Evolutionary conservation across 2,113 vertebrate species (phyloP).

Genomic region (Saguinus midas): DNA sequence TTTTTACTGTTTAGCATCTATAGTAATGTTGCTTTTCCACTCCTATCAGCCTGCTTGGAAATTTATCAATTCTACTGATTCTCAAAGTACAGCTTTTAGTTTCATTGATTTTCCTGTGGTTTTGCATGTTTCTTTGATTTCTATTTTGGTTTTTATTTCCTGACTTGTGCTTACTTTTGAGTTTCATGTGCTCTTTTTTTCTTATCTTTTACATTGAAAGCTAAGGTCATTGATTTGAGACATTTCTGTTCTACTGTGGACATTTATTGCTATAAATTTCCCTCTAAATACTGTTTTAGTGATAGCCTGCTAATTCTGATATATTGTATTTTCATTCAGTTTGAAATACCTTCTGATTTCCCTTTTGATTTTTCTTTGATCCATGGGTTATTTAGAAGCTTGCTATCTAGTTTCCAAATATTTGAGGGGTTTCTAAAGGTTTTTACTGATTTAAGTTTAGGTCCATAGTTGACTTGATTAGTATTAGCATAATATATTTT

Average conservation of each 20-base stretch:
- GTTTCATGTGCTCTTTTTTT: background rate
- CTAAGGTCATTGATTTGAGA: background rate
- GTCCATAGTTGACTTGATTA: background rate
- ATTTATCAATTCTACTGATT: background rate
- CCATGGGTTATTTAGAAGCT: background rate
- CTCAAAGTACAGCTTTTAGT: background rate
- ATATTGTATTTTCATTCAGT: background rate
- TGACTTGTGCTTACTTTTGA: background rate
- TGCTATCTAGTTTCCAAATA: background rate
- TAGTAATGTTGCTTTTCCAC: background rate
- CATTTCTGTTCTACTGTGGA: background rate
- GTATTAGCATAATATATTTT: background rate
- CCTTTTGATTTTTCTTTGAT: background rate
- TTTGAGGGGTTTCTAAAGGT: background rate
- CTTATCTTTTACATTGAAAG: background rate
- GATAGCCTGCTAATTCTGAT: background rate
- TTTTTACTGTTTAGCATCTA: background rate
- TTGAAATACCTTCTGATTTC: background rate
- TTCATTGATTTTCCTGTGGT: background rate
- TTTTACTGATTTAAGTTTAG: background rate
- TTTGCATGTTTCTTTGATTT: background rate
- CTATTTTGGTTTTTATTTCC: background rate
- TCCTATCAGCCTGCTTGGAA: background rate
- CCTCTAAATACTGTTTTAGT: background rate
- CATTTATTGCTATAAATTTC: background rate